Evolutionary conservation across 2,888 invertebrate genomes (phyloP).

Genomic region (Drepana falcataria): DNA sequence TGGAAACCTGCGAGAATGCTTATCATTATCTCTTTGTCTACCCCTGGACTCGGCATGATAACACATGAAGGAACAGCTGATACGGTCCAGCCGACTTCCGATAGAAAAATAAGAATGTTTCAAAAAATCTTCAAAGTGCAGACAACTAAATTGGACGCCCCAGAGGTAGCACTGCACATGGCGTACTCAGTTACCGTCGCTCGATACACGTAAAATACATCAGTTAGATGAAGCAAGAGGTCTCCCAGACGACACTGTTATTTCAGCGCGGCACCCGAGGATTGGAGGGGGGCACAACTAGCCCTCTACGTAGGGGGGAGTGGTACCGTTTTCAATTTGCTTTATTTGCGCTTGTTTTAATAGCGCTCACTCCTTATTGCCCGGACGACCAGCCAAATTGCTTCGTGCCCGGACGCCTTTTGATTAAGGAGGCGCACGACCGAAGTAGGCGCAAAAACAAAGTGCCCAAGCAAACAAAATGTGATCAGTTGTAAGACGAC

Average conservation of each 20-base stretch:
- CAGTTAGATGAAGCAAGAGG: slow-evolving; percentile 40
- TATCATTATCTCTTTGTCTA: too few relatives aligned
- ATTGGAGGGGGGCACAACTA: slow-evolving; percentile 31
- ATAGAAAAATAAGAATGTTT: too few relatives aligned
- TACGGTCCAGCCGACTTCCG: too few relatives aligned
- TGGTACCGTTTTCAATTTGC: slow-evolving; percentile 75
- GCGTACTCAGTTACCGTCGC: neutral
- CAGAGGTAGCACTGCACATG: neutral
- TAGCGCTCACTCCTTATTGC: slow-evolving; percentile 75
- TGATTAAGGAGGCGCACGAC: slow-evolving; percentile 64
- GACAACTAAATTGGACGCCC: slow-evolving; percentile 4
- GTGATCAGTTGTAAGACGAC: slow-evolving; percentile 10
- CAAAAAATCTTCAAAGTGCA: neutral
- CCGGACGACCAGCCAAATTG: slow-evolving; percentile 70
- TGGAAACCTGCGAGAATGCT: slow-evolving; percentile 20
- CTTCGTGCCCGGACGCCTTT: slow-evolving; percentile 73
- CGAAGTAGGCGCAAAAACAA: slow-evolving; percentile 56
- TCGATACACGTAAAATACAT: slow-evolving; percentile 23
- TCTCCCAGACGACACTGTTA: slow-evolving; percentile 46
- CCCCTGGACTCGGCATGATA: too few relatives aligned
- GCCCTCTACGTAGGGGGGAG: slow-evolving; percentile 43
- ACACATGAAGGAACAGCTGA: too few relatives aligned
- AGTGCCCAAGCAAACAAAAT: slow-evolving; percentile 36
- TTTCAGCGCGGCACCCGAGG: slow-evolving; percentile 50
- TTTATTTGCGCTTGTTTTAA: slow-evolving; percentile 78